Base-by-base conservation (phyloP, 2,797 vertebrate genomes). In the Alcedo quadribrachys region DNA sequence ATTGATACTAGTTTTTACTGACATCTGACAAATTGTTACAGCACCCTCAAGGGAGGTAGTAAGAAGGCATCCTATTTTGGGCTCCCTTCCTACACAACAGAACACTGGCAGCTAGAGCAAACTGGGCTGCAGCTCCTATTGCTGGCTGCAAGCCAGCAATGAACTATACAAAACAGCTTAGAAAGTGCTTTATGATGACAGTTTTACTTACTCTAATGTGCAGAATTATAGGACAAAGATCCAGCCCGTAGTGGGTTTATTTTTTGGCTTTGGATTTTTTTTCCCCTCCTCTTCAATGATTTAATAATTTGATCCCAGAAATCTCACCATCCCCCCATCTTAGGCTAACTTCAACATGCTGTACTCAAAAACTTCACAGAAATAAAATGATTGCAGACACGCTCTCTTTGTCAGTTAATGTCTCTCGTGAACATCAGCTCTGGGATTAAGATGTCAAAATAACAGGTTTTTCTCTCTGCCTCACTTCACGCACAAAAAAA, bases 51-150 rank as follows among this genome's bases (percentile, higher is more conserved):
- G 80, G 65, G 81, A 61, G 61, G 76, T 46, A 82, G 84, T 82
- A 90, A 50, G 85, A 69, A 74, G 40, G 51, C 43, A 54, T 22
- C 57, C 93, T 94, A 93, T 95, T 96, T 77, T 60, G 53, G 82
- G 91, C 63, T 91, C 13, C 2, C 77, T 48, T 79, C 87, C 95
- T 78, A 95, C 92, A 91, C 73, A 76, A 45, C 35, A 84, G 85
- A 92, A 65, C 40, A 2, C 57, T 84, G 80, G 80, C 89, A 89
- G 82, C 51, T n/a, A 45, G n/a, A 87, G 87, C 77, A 65, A 43
- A 76, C 76, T 35, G 63, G 66, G 88, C 60, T 76, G 62, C 60
- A 50, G 62, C 83, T 94, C 76, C 53, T 16, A 11, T 12, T 2
- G 0, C 67, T 87, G 92, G 92, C 87, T 37, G 6, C 54, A 13